Percentiles rank a stretch among this genome's conserved stretches.
phyloP scores from a whole-genome alignment of 2,888 invertebrate genomes.

The Platerodrilus igneus region DNA sequence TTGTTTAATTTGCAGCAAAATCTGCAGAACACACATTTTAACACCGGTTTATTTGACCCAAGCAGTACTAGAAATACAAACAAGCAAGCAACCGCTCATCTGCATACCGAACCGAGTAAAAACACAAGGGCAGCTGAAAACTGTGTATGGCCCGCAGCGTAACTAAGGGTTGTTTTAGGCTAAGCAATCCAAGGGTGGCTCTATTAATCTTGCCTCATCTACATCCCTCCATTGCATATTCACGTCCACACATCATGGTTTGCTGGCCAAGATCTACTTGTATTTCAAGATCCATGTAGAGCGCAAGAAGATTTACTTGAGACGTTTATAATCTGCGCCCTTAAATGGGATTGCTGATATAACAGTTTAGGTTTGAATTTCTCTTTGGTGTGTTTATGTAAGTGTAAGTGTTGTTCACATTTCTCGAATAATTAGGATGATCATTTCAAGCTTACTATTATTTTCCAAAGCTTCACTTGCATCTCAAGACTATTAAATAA shows the following conservation, averaged over 20 bases:
- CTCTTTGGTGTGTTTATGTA: no score
- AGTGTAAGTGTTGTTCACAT: no score
- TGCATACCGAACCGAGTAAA: conserved; percentile 29
- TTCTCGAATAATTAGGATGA: no score
- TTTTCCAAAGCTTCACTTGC: no score
- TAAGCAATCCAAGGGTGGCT: conserved; percentile 44
- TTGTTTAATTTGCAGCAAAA: conserved; percentile 27
- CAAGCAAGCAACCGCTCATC: conserved; percentile 28
- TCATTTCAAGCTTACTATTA: no score
- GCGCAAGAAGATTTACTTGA: conserved; percentile 42
- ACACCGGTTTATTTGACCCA: conserved; percentile 30
- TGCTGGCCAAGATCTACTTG: conserved; percentile 33
- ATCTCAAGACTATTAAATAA: no score
- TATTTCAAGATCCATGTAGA: conserved; percentile 38
- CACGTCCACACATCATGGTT: conserved; percentile 50
- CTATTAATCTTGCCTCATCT: conserved; percentile 50
- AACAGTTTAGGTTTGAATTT: no score
- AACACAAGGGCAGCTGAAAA: conserved; percentile 26
- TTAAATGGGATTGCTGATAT: no score
- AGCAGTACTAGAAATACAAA: conserved; percentile 30
- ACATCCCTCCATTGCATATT: conserved; percentile 49
- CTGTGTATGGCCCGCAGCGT: conserved; percentile 38
- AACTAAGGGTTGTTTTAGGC: conserved; percentile 47
- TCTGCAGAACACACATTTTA: conserved; percentile 29
- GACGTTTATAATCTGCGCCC: conserved; percentile 33